Percentiles rank a stretch among this genome's conserved stretches.
Conservation (phyloP, 2,113 vertebrate genomes). For the Stegastes partitus region DNA sequence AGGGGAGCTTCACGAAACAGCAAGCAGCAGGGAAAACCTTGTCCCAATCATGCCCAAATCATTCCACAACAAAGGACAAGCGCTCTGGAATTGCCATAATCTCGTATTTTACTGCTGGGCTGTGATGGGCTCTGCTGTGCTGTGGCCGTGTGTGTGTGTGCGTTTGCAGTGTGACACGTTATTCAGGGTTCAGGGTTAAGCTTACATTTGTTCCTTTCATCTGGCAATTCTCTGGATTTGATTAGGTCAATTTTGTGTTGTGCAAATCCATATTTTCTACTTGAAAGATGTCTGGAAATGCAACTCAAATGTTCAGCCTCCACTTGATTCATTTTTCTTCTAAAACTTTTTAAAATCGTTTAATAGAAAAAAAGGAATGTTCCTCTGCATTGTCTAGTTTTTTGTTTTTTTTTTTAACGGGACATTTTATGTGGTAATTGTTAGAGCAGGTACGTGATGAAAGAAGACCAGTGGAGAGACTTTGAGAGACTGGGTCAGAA, state of each 20-base stretch:
- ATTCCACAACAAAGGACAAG: conserved; percentile 79
- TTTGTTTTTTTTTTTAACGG: background rate
- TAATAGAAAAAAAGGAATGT: background rate
- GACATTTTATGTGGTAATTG: background rate
- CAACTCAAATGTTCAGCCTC: background rate
- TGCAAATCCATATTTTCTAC: background rate
- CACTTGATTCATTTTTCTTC: background rate
- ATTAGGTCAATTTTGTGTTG: conserved; percentile 45
- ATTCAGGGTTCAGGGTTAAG: conserved; percentile 55
- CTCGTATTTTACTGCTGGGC: conserved; percentile 78
- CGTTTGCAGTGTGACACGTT: conserved; percentile 47
- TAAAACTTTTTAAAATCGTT: background rate
- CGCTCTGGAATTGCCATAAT: conserved; percentile 71
- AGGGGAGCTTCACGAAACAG: conserved; percentile 58
- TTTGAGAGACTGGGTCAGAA: conserved; percentile 13
- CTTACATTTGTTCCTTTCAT: conserved; percentile 49
- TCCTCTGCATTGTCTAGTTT: background rate
- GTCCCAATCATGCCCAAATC: conserved; percentile 79
- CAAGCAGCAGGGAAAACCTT: conserved; percentile 58
- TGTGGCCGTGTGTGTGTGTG: conserved; percentile 22
- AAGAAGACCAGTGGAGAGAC: background rate
- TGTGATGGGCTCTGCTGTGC: conserved; percentile 57
- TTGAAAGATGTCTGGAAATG: background rate
- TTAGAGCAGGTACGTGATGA: background rate
- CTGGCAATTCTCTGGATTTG: conserved; percentile 38